A percentile compares a stretch with the other conserved stretches of the same genome.
Conservation (phyloP, 2,113 vertebrate species). For the Myotis davidii region DNA sequence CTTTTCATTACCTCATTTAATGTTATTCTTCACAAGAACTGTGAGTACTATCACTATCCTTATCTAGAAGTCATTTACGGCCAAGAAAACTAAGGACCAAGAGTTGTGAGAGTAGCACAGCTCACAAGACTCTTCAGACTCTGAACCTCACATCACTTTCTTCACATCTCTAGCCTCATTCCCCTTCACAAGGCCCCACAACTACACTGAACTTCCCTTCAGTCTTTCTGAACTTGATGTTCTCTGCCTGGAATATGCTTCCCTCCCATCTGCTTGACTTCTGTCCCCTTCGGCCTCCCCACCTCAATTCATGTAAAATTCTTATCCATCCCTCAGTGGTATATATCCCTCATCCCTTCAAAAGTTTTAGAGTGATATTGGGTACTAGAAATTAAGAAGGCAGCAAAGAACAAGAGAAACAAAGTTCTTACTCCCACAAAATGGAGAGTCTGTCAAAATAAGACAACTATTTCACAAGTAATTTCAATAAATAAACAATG, state of each 20-base stretch:
- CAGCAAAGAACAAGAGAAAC: not conserved
- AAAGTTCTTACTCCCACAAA: not conserved
- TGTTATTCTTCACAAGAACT: constrained; percentile 3
- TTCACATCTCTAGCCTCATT: not conserved
- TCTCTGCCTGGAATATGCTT: not conserved
- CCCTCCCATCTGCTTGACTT: not conserved
- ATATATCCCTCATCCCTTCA: not conserved
- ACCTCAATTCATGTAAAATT: not conserved
- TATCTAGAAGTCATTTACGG: not conserved
- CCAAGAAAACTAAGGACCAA: constrained; percentile 31
- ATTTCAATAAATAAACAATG: constrained; percentile 4
- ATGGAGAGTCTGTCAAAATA: not conserved
- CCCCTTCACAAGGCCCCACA: not conserved
- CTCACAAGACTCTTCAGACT: not conserved
- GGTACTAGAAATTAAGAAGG: not conserved
- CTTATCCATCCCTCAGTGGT: not conserved
- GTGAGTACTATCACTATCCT: not conserved
- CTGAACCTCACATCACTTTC: not conserved
- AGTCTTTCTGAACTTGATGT: not conserved
- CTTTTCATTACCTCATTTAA: not conserved
- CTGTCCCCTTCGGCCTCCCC: not conserved
- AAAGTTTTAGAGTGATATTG: not conserved
- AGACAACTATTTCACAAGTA: not conserved
- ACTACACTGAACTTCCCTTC: not conserved
- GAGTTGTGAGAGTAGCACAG: not conserved